Evolutionary conservation across 2,113 vertebrate species (phyloP).

Genomic region (Tachycineta bicolor): DNA sequence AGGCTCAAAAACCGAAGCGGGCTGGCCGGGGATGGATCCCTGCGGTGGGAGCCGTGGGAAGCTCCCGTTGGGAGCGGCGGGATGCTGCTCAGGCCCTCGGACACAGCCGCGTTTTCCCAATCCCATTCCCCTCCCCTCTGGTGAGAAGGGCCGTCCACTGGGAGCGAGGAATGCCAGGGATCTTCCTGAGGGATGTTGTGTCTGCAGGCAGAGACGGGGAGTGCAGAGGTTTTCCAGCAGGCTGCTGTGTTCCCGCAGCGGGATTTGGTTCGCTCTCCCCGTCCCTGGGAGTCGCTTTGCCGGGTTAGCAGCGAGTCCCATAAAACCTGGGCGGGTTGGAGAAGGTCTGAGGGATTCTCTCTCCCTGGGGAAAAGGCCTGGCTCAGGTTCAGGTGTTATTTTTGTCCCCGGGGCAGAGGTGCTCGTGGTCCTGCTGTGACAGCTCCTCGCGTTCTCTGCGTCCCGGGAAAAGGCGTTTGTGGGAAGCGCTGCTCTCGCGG

Average conservation of each 20-base stretch:
- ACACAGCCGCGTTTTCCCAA: fast-evolving
- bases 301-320: background rate
- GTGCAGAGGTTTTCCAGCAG: background rate
- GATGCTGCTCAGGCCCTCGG: background rate
- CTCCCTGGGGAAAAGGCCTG: conserved; percentile 10
- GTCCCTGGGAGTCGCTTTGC: background rate
- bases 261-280: background rate
- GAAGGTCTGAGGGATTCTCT: background rate
- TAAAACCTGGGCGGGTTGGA: background rate
- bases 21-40: fast-evolving
- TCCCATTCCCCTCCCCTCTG: background rate
- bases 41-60: fast-evolving
- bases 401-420: background rate
- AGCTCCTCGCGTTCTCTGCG: background rate
- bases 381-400: background rate
- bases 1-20: background rate
- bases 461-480: background rate
- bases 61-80: background rate
- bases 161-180: background rate
- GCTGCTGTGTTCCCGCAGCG: background rate
- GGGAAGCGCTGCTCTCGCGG: background rate
- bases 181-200: background rate
- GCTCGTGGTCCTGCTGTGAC: background rate
- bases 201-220: background rate
- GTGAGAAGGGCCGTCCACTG: background rate